Conservation (phyloP, 2,113 vertebrate species). For the Delphinus delphis region DNA sequence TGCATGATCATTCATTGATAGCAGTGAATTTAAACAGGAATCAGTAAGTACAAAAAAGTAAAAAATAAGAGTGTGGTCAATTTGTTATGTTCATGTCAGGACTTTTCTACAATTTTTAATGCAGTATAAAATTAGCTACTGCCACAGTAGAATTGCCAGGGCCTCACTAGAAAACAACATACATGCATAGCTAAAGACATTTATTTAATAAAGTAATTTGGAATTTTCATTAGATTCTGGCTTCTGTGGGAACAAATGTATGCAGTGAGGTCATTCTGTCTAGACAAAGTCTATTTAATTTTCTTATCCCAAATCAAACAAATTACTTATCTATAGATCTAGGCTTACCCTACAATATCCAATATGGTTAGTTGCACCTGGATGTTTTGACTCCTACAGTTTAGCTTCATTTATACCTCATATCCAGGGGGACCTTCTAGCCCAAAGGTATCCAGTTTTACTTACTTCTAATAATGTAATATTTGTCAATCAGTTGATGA, state of each 20-base stretch:
- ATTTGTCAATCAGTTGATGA: not conserved
- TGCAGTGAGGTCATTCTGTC: constrained; percentile 59
- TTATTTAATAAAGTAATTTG: constrained; percentile 72
- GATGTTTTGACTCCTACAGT: constrained; percentile 47
- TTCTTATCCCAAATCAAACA: constrained; percentile 54
- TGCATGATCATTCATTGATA: not conserved
- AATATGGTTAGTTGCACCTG: constrained; percentile 66
- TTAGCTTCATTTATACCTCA: constrained; percentile 9
- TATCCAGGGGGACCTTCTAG: not conserved
- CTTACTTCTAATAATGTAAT: not conserved
- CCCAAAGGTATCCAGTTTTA: not conserved
- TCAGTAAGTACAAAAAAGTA: not conserved
- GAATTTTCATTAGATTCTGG: constrained; percentile 63
- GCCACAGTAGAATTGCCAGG: not conserved
- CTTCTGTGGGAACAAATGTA: constrained; percentile 56
- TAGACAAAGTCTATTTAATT: constrained; percentile 59
- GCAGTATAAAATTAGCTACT: not conserved
- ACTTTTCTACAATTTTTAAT: not conserved
- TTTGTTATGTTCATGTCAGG: not conserved
- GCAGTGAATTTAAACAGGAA: not conserved
- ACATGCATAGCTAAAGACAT: constrained; percentile 65
- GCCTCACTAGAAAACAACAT: constrained; percentile 36
- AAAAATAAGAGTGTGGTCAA: not conserved
- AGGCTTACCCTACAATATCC: constrained; percentile 47
- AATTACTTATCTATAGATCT: constrained; percentile 77